Conservation (phyloP, 2,113 vertebrate species). For the Aythya baeri region DNA sequence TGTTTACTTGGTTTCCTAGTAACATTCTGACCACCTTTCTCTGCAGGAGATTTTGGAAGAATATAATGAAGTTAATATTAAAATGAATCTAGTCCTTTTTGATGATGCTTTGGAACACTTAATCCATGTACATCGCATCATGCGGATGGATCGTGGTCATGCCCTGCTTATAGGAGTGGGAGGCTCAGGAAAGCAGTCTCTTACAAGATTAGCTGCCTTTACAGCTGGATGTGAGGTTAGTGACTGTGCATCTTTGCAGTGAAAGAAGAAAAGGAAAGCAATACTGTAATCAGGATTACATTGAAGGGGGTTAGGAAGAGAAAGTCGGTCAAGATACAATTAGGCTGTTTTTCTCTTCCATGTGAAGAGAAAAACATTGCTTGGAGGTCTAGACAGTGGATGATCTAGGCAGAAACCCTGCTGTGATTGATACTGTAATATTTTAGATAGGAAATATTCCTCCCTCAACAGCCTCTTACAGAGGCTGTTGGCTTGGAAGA, state of each 20-base stretch:
- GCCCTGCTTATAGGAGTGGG: slow-evolving; percentile 91
- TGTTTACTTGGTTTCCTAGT: not conserved
- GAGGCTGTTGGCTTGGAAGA: not conserved
- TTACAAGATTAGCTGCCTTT: slow-evolving; percentile 89
- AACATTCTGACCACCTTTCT: not conserved
- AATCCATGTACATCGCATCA: slow-evolving; percentile 87
- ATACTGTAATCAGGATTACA: not conserved
- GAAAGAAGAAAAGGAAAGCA: not conserved
- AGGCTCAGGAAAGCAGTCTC: slow-evolving; percentile 94
- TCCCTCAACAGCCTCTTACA: not conserved
- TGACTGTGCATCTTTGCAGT: not conserved
- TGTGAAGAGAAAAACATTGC: not conserved
- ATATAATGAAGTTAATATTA: slow-evolving; percentile 86
- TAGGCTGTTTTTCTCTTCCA: not conserved
- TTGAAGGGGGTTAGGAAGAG: not conserved
- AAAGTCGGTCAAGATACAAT: not conserved
- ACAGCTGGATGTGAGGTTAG: slow-evolving; percentile 90
- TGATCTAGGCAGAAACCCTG: not conserved
- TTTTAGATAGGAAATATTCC: not conserved
- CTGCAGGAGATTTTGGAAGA: slow-evolving; percentile 93
- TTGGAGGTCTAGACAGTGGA: not conserved
- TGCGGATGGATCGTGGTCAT: slow-evolving; percentile 89
- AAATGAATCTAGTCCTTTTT: slow-evolving; percentile 93
- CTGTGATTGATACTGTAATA: not conserved
- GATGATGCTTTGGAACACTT: slow-evolving; percentile 95